These are phyloP conservation scores for Lithophane ornitopus DNA, from an alignment of 2,888 invertebrate genomes.

Conservation along the genomic window DNA sequence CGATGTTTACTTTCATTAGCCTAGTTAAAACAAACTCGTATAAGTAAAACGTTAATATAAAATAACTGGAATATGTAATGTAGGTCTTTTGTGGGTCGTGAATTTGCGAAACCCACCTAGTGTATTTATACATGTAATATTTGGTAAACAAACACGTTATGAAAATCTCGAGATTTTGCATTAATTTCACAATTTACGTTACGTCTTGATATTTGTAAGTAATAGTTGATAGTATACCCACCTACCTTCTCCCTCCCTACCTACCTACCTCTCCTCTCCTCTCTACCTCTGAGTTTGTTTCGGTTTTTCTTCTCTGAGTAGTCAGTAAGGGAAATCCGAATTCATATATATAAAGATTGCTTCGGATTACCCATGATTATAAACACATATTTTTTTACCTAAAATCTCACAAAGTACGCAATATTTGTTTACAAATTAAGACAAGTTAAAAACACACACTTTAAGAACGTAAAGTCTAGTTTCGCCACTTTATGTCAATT, in stretches of 20 bases:
- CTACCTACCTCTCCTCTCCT: too few relatives aligned
- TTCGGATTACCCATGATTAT: not conserved
- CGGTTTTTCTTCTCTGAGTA: too few relatives aligned
- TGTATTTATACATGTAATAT: not conserved
- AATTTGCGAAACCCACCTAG: not conserved
- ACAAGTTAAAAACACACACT: too few relatives aligned
- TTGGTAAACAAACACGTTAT: constrained; percentile 11
- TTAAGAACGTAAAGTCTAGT: too few relatives aligned
- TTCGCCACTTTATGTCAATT: too few relatives aligned
- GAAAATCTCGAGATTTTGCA: not conserved
- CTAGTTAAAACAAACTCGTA: not conserved
- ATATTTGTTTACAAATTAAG: too few relatives aligned
- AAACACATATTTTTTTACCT: not conserved
- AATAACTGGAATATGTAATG: not conserved
- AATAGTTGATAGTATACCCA: not conserved
- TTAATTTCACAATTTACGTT: constrained; percentile 15
- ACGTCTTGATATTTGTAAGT: not conserved
- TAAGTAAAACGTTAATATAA: constrained; percentile 9
- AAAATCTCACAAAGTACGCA: not conserved
- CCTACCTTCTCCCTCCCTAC: too few relatives aligned
- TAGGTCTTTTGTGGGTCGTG: not conserved
- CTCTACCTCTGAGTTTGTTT: too few relatives aligned
- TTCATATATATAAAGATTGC: not conserved
- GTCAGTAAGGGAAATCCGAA: too few relatives aligned
- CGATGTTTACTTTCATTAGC: not conserved